phyloP scores from a whole-genome alignment of 2,888 invertebrate genomes.

The Ichneumoninae sp. region DNA sequence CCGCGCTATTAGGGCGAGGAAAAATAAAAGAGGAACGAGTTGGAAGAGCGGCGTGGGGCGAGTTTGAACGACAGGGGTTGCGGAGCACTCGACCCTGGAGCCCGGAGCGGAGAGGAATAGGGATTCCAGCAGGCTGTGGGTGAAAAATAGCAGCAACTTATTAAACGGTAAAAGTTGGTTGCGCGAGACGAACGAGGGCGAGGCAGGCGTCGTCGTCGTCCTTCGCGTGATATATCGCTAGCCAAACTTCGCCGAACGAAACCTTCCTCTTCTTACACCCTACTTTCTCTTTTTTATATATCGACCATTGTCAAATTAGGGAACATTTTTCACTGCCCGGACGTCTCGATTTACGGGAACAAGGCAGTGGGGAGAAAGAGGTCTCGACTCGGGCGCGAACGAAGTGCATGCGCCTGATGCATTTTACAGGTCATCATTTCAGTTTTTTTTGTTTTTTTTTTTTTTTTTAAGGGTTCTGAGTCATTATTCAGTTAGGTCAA shows the following conservation, averaged over 20 bases:
- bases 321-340: constrained; percentile 70
- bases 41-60: constrained; percentile 26
- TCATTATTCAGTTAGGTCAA: not conserved
- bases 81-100: constrained; percentile 34
- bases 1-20: constrained; percentile 8
- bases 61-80: constrained; percentile 52
- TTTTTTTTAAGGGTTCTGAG: constrained; percentile 13
- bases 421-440: constrained; percentile 2
- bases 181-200: constrained; percentile 69
- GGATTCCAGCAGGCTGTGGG: constrained; percentile 54
- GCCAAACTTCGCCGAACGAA: constrained; percentile 67
- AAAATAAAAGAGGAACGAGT: constrained; percentile 11
- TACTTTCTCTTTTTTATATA: constrained; percentile 41
- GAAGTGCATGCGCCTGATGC: not conserved
- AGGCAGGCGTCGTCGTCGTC: constrained; percentile 61
- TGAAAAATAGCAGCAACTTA: constrained; percentile 83
- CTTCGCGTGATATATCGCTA: constrained; percentile 76
- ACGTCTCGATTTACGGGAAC: constrained; percentile 43
- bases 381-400: constrained; percentile 13
- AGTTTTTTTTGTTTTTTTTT: constrained; percentile 11
- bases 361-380: constrained; percentile 1
- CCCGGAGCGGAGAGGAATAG: constrained; percentile 40
- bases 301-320: constrained; percentile 73
- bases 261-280: constrained; percentile 57
- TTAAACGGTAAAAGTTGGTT: constrained; percentile 82